phyloP scores from a whole-genome alignment of 2,888 invertebrate species.

The Prenolepis imparis region DNA sequence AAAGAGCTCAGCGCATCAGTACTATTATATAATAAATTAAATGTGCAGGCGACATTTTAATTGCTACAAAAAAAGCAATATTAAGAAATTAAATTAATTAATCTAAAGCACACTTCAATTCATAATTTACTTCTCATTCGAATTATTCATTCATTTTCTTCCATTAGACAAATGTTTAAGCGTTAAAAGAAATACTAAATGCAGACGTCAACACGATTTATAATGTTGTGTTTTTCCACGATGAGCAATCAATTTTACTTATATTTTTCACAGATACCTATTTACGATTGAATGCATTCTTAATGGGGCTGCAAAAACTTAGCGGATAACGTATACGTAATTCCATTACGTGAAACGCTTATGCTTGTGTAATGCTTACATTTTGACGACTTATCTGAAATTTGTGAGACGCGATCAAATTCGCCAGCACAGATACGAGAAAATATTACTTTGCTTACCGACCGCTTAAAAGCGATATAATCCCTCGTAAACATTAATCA shows the following conservation, averaged over 20 bases:
- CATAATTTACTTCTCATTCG: background rate
- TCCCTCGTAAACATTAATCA: background rate
- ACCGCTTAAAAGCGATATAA: constrained; percentile 4
- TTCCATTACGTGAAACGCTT: background rate
- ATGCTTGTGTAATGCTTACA: background rate
- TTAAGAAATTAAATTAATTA: background rate
- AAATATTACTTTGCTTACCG: background rate
- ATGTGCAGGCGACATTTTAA: background rate
- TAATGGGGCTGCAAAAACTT: background rate
- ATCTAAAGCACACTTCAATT: background rate
- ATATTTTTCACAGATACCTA: background rate
- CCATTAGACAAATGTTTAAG: background rate
- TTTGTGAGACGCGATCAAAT: background rate
- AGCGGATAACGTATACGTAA: background rate
- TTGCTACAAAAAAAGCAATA: background rate
- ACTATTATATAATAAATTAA: background rate
- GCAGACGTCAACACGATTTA: background rate
- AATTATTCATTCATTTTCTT: background rate
- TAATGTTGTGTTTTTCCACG: background rate
- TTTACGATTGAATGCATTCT: background rate
- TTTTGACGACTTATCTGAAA: background rate
- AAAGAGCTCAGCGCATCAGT: background rate
- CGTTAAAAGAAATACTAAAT: background rate
- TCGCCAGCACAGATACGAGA: background rate
- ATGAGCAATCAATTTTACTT: constrained; percentile 12